A percentile compares a stretch with the other conserved stretches of the same genome.
These are phyloP conservation scores for Sitta carolinensis DNA, from an alignment of 2,797 vertebrate genomes.

Conservation along the genomic window DNA sequence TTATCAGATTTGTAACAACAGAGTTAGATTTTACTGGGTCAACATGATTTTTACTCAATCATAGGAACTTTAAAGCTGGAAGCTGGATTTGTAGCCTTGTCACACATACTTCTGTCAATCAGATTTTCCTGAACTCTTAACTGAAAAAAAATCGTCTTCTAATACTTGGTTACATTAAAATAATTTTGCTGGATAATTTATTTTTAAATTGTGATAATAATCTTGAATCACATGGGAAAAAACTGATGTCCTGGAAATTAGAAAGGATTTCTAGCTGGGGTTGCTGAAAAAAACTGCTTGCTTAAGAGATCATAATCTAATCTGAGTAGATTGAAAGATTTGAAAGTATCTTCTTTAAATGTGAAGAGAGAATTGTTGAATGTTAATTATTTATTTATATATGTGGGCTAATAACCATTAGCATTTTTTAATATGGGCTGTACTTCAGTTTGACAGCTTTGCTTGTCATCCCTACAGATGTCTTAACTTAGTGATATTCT, in stretches of 20 bases:
- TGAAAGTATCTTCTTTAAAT: not conserved
- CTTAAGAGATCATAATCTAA: constrained; percentile 38
- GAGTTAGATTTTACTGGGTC: not conserved
- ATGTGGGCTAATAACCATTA: not conserved
- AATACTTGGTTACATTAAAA: constrained; percentile 2
- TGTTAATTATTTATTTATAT: constrained; percentile 26
- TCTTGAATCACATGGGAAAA: constrained; percentile 20
- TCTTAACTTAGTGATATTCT: not conserved
- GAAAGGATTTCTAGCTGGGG: not conserved
- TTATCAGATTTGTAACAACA: not conserved
- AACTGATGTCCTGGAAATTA: not conserved
- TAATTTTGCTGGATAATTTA: constrained; percentile 1
- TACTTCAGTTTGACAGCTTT: not conserved
- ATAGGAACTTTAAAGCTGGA: not conserved
- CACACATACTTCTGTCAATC: not conserved
- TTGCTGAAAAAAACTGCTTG: constrained; percentile 36
- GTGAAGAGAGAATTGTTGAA: not conserved
- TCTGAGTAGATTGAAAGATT: not conserved
- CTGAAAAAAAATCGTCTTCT: not conserved
- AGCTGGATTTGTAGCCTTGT: not conserved
- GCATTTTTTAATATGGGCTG: not conserved
- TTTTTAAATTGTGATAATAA: constrained; percentile 32
- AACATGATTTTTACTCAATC: not conserved
- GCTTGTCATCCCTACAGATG: not conserved
- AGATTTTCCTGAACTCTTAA: not conserved